Percentiles rank a stretch among this genome's conserved stretches.
These are phyloP conservation scores for Actias luna DNA, from an alignment of 2,888 invertebrate genomes.

Conservation along the genomic window DNA sequence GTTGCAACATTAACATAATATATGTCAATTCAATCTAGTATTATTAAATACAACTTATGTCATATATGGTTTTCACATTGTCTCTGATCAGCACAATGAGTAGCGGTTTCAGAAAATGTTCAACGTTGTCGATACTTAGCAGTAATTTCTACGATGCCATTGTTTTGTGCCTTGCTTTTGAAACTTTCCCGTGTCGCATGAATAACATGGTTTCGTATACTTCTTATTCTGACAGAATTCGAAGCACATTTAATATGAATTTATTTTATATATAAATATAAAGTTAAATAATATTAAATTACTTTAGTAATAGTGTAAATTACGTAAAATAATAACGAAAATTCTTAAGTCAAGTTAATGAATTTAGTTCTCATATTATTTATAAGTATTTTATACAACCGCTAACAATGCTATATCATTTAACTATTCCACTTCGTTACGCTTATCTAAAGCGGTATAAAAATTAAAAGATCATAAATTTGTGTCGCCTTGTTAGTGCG, in stretches of 20 bases:
- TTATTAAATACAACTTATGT: background rate
- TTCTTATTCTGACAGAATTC: conserved; percentile 39
- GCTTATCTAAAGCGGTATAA: conserved; percentile 69
- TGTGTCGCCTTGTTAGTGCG: conserved; percentile 47
- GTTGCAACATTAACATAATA: background rate
- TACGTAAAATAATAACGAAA: background rate
- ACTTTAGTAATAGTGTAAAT: background rate
- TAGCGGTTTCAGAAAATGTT: conserved; percentile 53
- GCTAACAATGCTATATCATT: conserved; percentile 22
- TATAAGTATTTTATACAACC: background rate
- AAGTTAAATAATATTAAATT: background rate
- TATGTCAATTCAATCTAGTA: background rate
- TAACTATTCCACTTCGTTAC: conserved; percentile 48
- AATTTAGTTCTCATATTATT: background rate
- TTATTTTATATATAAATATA: conserved; percentile 10
- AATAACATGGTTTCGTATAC: conserved; percentile 44
- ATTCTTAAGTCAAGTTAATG: background rate
- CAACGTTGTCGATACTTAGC: conserved; percentile 50
- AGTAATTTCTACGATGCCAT: conserved; percentile 56
- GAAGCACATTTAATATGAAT: conserved; percentile 21
- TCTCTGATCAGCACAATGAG: conserved; percentile 44
- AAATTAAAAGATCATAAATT: conserved; percentile 67
- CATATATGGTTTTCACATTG: conserved; percentile 34
- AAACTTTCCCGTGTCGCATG: conserved; percentile 51
- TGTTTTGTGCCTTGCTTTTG: conserved; percentile 48